Evolutionary conservation across 2,888 invertebrate genomes (phyloP).

Genomic region (Cistogaster globosa): DNA sequence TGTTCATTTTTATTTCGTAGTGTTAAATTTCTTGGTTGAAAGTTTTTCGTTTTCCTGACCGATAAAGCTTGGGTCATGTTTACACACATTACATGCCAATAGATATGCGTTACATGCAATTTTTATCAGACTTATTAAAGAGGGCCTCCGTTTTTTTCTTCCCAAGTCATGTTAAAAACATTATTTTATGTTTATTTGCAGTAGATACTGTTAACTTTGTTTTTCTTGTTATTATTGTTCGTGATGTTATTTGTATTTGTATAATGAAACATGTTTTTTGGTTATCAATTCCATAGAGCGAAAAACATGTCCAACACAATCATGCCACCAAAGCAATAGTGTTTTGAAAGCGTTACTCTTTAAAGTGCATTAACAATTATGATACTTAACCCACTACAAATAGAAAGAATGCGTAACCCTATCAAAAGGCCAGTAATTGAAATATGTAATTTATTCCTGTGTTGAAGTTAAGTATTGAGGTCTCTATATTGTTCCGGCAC

Average conservation of each 20-base stretch:
- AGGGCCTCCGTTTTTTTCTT: constrained; percentile 33
- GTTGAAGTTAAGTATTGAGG: no score
- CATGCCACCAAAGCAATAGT: constrained; percentile 57
- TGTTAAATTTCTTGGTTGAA: constrained; percentile 6
- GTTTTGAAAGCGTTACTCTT: constrained; percentile 29
- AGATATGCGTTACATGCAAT: constrained; percentile 69
- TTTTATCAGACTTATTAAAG: constrained; percentile 62
- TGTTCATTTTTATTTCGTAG: constrained; percentile 3
- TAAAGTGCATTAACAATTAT: constrained; percentile 51
- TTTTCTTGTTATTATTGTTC: constrained; percentile 33
- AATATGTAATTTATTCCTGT: no score
- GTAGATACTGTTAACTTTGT: constrained; percentile 55
- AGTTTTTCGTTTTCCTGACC: constrained; percentile 52
- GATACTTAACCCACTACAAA: constrained; percentile 53
- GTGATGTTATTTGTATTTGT: constrained; percentile 54
- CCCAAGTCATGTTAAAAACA: constrained; percentile 45
- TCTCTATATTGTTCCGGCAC: no score
- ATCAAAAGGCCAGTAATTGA: no score
- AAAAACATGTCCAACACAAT: constrained; percentile 63
- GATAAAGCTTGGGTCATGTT: constrained; percentile 70
- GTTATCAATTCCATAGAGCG: constrained; percentile 67
- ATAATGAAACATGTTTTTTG: constrained; percentile 64
- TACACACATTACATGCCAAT: constrained; percentile 66
- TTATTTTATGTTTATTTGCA: constrained; percentile 15
- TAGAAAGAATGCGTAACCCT: no score